phyloP scores from a whole-genome alignment of 1,140 invertebrate species.

The Polypedilum vanderplanki region DNA sequence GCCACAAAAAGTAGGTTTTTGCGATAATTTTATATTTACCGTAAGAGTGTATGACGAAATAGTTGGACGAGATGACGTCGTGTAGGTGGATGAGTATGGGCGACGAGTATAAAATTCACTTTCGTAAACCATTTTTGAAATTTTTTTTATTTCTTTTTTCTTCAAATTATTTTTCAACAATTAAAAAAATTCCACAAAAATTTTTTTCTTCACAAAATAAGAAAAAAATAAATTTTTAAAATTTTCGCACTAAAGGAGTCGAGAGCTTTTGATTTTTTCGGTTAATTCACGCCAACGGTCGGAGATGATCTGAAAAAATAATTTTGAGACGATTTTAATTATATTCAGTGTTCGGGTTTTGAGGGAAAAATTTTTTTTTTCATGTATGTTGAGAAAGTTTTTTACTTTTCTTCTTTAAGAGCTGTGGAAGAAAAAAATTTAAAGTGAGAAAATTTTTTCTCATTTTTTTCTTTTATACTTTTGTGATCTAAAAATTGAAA shows the following conservation, averaged over 20 bases:
- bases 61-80: slow-evolving; percentile 46
- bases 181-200: slow-evolving; percentile 8
- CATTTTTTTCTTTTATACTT: too few species aligned
- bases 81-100: slow-evolving; percentile 54
- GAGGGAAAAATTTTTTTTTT: background rate
- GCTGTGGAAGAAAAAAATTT: too few species aligned
- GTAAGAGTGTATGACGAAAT: slow-evolving; percentile 67
- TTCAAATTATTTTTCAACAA: background rate
- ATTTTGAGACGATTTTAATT: slow-evolving; percentile 22
- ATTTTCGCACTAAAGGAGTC: slow-evolving; percentile 3
- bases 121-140: slow-evolving; percentile 76
- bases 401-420: too few species aligned
- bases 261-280: background rate
- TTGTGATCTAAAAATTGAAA: too few species aligned
- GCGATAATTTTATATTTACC: slow-evolving; percentile 48
- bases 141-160: slow-evolving; percentile 33
- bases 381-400: too few species aligned
- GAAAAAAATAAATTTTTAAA: background rate
- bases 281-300: slow-evolving; percentile 22
- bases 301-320: slow-evolving; percentile 18
- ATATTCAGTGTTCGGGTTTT: background rate
- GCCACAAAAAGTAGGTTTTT: background rate
- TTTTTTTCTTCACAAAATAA: slow-evolving; percentile 19
- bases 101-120: slow-evolving; percentile 81
- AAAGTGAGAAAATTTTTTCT: too few species aligned